Evolutionary conservation across 2,797 vertebrate species (phyloP).

Genomic region (Pseudocheirus occidentalis): DNA sequence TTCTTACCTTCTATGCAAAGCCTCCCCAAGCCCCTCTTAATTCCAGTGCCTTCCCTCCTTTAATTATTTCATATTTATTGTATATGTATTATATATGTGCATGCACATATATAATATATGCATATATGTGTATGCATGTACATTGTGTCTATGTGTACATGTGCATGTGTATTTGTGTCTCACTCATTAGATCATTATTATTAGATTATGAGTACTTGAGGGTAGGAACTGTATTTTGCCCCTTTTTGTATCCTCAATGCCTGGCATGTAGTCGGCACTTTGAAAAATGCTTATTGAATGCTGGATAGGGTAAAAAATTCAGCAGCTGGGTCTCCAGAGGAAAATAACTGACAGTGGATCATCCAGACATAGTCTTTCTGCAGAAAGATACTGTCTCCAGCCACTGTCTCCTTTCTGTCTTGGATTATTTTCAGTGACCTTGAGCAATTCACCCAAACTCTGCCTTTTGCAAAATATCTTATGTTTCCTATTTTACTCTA

Average conservation of each 20-base stretch:
- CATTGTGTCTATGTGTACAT: too few species aligned
- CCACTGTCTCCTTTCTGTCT: neutral
- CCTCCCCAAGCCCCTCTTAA: too few species aligned
- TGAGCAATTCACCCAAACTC: neutral
- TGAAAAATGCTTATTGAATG: neutral
- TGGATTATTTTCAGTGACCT: neutral
- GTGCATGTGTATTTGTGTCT: too few species aligned
- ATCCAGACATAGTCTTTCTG: neutral
- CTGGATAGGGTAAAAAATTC: neutral
- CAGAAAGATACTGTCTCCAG: neutral
- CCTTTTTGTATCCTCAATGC: neutral
- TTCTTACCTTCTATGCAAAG: too few species aligned
- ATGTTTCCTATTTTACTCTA: neutral
- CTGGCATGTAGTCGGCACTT: neutral
- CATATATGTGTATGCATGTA: too few species aligned
- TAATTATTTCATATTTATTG: neutral
- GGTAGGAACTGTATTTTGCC: neutral
- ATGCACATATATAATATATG: accelerated
- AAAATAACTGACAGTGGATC: neutral
- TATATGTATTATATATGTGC: too few species aligned
- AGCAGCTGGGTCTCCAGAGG: neutral
- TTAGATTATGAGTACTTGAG: neutral
- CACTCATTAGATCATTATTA: too few species aligned
- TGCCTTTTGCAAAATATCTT: neutral
- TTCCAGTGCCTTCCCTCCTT: neutral